These are phyloP conservation scores for Cherax destructor DNA, from an alignment of 1,140 invertebrate genomes.

Conservation along the genomic window DNA sequence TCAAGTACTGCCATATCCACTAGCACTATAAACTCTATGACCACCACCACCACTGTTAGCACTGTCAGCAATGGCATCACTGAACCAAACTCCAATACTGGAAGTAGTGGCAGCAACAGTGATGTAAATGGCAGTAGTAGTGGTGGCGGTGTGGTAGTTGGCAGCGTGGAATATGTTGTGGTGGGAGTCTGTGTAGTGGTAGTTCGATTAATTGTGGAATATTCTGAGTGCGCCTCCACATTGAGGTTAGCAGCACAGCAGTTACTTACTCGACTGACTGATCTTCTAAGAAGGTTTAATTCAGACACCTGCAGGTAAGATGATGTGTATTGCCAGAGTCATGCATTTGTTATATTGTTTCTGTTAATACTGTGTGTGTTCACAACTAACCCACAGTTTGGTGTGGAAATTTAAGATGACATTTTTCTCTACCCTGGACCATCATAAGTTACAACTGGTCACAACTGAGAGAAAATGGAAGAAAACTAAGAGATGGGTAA, in stretches of 20 bases:
- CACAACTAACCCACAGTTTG: too few species aligned
- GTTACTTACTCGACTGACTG: constrained; percentile 66
- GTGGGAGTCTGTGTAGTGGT: constrained; percentile 79
- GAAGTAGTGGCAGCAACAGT: constrained; percentile 12
- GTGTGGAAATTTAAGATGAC: too few species aligned
- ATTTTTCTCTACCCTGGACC: too few species aligned
- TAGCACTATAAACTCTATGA: neutral
- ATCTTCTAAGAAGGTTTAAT: constrained; percentile 68
- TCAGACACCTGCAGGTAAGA: constrained; percentile 75
- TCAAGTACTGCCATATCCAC: constrained; percentile 9
- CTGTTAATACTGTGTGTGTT: too few species aligned
- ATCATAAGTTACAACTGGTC: too few species aligned
- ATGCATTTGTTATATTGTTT: neutral
- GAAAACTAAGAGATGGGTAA: too few species aligned
- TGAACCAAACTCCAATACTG: constrained; percentile 28
- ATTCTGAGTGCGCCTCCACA: constrained; percentile 68
- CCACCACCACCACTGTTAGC: neutral
- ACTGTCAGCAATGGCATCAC: constrained; percentile 40
- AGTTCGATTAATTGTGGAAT: constrained; percentile 69
- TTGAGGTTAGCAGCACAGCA: constrained; percentile 65
- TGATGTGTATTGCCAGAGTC: too few species aligned
- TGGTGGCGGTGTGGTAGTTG: constrained; percentile 79
- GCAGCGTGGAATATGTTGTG: constrained; percentile 89
- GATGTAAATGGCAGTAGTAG: neutral
- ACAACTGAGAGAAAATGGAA: too few species aligned